Base-by-base conservation (phyloP, 2,888 invertebrate species). In the Arge pagana region DNA sequence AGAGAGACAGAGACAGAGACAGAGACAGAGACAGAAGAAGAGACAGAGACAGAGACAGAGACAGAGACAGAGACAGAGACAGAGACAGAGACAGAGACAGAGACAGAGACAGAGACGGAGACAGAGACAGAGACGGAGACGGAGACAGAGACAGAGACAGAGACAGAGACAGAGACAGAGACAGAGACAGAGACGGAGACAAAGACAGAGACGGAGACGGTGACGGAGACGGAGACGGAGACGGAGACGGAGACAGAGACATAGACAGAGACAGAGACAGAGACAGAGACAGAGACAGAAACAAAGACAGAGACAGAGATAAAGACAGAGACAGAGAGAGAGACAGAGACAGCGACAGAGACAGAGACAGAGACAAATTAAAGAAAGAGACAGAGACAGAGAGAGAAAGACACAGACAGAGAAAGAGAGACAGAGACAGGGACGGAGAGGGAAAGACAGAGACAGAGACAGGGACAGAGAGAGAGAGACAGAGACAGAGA, bases 271-370 rank as follows among this genome's bases (percentile, higher is more conserved):
- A n/a, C n/a, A n/a, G n/a, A n/a, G n/a, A n/a, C n/a, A n/a, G n/a
- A n/a, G n/a, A n/a, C n/a, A n/a, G n/a, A n/a, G n/a, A n/a, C n/a
- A n/a, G n/a, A n/a, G n/a, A n/a, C n/a, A n/a, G n/a, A n/a, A n/a
- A n/a, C n/a, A n/a, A n/a, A n/a, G n/a, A n/a, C n/a, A n/a, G n/a
- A n/a, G n/a, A n/a, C n/a, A n/a, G n/a, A n/a, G n/a, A n/a, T n/a
- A 26, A 10, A 26, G 28, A 26, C 7, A 26, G 28, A 26, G 7
- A 10, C 7, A 26, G 28, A 26, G 7, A 10, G 28, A 26, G 28
- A 48, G 37, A 48, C 4, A 41, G 48, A 48, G 4, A 48, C 4
- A 41, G 48, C 33, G 48, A 26, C 28, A 26, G 28, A 26, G 28
- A 26, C 28, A 26, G 28, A 26, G 28, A 26, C 7, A n/a, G n/a